A percentile compares a stretch with the other conserved stretches of the same genome.
Evolutionary conservation across 2,113 vertebrate species (phyloP).

Genomic region (Lamprotornis superbus): DNA sequence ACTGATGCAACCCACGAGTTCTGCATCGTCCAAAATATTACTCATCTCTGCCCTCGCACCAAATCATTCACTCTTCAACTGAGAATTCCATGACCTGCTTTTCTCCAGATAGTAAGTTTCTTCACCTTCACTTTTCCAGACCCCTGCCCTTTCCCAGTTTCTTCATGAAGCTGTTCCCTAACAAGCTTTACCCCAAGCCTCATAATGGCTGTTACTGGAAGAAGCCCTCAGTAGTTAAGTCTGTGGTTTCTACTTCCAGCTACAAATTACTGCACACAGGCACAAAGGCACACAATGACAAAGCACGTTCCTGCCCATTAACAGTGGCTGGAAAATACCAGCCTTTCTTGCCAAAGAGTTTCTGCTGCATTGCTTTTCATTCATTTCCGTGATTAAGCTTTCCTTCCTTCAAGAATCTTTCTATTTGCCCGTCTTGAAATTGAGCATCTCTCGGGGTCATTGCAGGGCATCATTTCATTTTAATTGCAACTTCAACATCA

Average conservation of each 20-base stretch:
- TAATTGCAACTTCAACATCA: conserved; percentile 50
- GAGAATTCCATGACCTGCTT: not conserved
- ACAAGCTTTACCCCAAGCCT: not conserved
- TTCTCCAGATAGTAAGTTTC: not conserved
- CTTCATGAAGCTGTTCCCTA: not conserved
- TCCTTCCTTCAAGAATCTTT: conserved; percentile 1
- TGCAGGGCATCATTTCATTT: conserved; percentile 43
- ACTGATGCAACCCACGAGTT: not conserved
- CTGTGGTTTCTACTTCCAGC: conserved; percentile 38
- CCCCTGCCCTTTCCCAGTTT: not conserved
- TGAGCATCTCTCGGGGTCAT: not conserved
- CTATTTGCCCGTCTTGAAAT: conserved; percentile 8
- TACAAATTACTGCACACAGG: conserved; percentile 6
- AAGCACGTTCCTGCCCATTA: conserved; percentile 24
- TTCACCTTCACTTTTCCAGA: not conserved
- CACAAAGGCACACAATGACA: conserved; percentile 35
- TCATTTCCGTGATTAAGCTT: conserved; percentile 20
- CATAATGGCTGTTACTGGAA: conserved; percentile 22
- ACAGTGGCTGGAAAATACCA: conserved; percentile 35
- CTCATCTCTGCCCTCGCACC: conserved; percentile 21
- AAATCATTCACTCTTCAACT: not conserved
- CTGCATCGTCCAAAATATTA: conserved; percentile 15
- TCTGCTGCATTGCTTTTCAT: not conserved
- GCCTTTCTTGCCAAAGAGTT: not conserved
- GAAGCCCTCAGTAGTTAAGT: not conserved